phyloP scores from a whole-genome alignment of 2,797 vertebrate genomes.

The Oceanodroma leucorhoa region DNA sequence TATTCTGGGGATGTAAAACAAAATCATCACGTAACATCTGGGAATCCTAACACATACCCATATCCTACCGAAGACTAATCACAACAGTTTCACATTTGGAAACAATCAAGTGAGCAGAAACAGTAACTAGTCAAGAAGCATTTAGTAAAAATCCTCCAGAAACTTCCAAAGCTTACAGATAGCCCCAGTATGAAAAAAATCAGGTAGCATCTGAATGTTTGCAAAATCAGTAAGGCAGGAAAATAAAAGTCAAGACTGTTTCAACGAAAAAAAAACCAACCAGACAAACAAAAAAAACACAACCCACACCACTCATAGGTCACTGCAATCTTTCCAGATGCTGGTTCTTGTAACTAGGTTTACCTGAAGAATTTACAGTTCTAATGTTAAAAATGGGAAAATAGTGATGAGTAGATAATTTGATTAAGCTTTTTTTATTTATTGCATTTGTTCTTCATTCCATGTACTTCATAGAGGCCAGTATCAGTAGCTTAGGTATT shows the following conservation, averaged over 20 bases:
- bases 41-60: neutral
- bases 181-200: neutral
- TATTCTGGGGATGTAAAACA: neutral
- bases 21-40: neutral
- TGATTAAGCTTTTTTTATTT: neutral
- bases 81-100: neutral
- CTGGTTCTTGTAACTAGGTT: neutral
- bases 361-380: neutral
- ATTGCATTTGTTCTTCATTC: neutral
- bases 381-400: neutral
- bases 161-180: neutral
- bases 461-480: neutral
- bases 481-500: neutral
- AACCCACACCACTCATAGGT: neutral
- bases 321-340: neutral
- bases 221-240: neutral
- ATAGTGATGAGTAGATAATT: neutral
- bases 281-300: neutral
- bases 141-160: neutral
- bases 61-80: neutral
- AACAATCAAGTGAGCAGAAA: neutral
- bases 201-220: neutral
- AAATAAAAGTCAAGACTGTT: neutral
- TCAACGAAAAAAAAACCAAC: neutral
- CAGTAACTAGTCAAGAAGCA: neutral